These are phyloP conservation scores for Palloptera scutellata DNA, from an alignment of 2,888 invertebrate species.

Conservation along the genomic window DNA sequence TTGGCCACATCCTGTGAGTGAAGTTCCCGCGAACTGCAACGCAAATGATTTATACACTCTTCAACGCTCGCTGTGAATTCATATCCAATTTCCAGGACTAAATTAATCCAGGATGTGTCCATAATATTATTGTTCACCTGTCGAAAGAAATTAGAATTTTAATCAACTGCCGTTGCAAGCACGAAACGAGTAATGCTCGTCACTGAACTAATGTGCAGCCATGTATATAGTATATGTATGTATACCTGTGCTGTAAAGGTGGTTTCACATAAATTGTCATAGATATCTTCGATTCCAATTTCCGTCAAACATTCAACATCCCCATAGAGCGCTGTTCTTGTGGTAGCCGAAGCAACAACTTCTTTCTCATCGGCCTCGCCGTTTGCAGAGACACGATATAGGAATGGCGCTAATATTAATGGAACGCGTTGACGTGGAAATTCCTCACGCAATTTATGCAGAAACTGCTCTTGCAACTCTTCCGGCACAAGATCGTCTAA, in stretches of 20 bases:
- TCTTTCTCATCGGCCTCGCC: slow-evolving; percentile 51
- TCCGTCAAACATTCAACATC: slow-evolving; percentile 51
- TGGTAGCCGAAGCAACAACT: slow-evolving; percentile 68
- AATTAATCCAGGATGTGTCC: slow-evolving; percentile 83
- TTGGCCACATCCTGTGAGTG: slow-evolving; percentile 85
- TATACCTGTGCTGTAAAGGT: slow-evolving; percentile 56
- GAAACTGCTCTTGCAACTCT: slow-evolving; percentile 67
- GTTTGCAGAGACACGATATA: slow-evolving; percentile 67
- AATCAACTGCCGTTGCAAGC: no score
- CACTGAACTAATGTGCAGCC: neutral
- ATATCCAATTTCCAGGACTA: slow-evolving; percentile 90
- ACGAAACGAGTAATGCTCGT: neutral
- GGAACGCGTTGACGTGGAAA: slow-evolving; percentile 89
- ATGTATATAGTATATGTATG: neutral
- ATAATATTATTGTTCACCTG: slow-evolving; percentile 67
- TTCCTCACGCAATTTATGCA: slow-evolving; percentile 82
- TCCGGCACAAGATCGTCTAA: slow-evolving; percentile 65
- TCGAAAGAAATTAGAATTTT: neutral
- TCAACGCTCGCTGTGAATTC: slow-evolving; percentile 86
- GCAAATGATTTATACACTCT: slow-evolving; percentile 85
- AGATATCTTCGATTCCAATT: slow-evolving; percentile 61
- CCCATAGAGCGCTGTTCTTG: slow-evolving; percentile 67
- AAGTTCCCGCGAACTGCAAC: slow-evolving; percentile 83
- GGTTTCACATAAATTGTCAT: slow-evolving; percentile 61
- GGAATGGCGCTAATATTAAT: slow-evolving; percentile 85